Evolutionary conservation across 2,888 invertebrate species (phyloP).

Genomic region (Ennomos quercinarius): DNA sequence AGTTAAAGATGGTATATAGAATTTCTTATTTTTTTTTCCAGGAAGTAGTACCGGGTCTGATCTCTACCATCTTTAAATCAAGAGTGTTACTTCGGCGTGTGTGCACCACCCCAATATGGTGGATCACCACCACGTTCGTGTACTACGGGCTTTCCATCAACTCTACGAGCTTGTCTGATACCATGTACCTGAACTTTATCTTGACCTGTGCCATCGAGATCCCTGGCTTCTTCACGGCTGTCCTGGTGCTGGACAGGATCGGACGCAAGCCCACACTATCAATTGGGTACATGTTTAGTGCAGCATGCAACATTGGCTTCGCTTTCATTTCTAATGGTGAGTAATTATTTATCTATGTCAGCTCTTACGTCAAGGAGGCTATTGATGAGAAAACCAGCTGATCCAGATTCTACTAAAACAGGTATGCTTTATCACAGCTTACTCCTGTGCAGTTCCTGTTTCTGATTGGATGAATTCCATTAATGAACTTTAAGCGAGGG

Average conservation of each 20-base stretch:
- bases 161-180: constrained; percentile 89
- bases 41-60: constrained; percentile 44
- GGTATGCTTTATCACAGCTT: no score
- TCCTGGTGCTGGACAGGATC: constrained; percentile 85
- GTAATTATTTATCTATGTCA: constrained; percentile 32
- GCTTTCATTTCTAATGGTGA: constrained; percentile 82
- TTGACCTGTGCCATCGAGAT: constrained; percentile 88
- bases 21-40: constrained; percentile 17
- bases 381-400: no score
- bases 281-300: constrained; percentile 86
- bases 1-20: no score
- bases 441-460: no score
- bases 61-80: constrained; percentile 75
- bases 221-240: constrained; percentile 88
- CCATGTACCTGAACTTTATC: constrained; percentile 90
- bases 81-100: constrained; percentile 83
- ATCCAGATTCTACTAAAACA: no score
- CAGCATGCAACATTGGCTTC: constrained; percentile 70
- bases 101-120: constrained; percentile 89
- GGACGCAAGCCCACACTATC: constrained; percentile 87
- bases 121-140: constrained; percentile 91
- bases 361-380: no score
- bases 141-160: constrained; percentile 93
- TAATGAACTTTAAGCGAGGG: no score
- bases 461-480: no score